These are phyloP conservation scores for Brachynemurus nebulosus DNA, from an alignment of 2,888 invertebrate genomes.

Conservation along the genomic window DNA sequence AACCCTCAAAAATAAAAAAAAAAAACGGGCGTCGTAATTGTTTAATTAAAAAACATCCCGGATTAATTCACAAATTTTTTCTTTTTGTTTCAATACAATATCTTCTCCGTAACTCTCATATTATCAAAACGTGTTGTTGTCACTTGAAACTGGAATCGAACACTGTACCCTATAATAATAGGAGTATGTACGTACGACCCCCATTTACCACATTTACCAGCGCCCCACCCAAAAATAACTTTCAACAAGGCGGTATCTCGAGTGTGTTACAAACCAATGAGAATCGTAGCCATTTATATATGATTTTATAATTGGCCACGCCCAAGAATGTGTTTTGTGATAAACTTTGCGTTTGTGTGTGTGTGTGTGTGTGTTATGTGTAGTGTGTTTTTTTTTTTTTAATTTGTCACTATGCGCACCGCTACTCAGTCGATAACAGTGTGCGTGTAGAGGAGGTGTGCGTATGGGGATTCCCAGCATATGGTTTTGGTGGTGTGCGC, in stretches of 20 bases:
- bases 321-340: constrained; percentile 2
- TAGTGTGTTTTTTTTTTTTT: too few species aligned
- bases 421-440: too few species aligned
- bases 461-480: too few species aligned
- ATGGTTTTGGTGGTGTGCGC: too few species aligned
- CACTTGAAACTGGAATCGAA: constrained; percentile 25
- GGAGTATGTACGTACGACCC: constrained; percentile 1
- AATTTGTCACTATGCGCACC: background rate
- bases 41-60: too few species aligned
- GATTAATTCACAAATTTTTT: too few species aligned
- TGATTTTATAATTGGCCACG: constrained; percentile 1
- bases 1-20: too few species aligned
- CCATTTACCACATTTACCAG: constrained; percentile 4
- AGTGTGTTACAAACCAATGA: constrained; percentile 22
- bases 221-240: constrained; percentile 5
- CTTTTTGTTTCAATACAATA: too few species aligned
- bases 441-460: too few species aligned
- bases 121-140: too few species aligned
- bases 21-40: too few species aligned
- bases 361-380: constrained; percentile 1
- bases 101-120: too few species aligned
- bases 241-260: constrained; percentile 12
- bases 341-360: background rate
- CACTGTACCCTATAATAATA: constrained; percentile 9
- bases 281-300: constrained; percentile 26